phyloP scores from a whole-genome alignment of 1,140 invertebrate species.

The Aphelinus atriplicis region DNA sequence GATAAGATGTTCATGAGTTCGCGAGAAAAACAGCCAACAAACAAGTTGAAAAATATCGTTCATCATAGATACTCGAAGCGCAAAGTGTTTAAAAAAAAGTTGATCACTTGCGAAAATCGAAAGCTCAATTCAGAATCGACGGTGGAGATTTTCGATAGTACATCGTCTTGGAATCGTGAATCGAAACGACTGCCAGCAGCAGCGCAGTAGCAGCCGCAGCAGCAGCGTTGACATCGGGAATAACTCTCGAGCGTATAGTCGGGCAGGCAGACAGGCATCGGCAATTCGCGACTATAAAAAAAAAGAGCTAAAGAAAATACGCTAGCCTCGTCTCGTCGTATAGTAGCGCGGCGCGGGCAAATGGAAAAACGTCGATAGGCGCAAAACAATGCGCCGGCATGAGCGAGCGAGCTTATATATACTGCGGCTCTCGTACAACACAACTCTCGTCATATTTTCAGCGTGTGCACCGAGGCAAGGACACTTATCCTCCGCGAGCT shows the following conservation, averaged over 20 bases:
- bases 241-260: not conserved
- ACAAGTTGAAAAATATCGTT: too few relatives aligned
- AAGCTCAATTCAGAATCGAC: too few relatives aligned
- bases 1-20: too few relatives aligned
- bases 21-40: too few relatives aligned
- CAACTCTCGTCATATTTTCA: not conserved
- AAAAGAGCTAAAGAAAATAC: not conserved
- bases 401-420: not conserved
- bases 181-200: not conserved
- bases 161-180: too few relatives aligned
- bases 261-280: not conserved
- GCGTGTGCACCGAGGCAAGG: not conserved
- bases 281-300: not conserved
- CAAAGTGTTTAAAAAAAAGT: too few relatives aligned
- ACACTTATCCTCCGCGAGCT: not conserved
- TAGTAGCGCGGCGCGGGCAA: not conserved
- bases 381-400: conserved; percentile 5
- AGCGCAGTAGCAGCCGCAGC: not conserved
- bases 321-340: too few relatives aligned
- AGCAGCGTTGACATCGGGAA: not conserved
- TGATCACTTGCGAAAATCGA: too few relatives aligned
- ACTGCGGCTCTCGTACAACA: too few relatives aligned
- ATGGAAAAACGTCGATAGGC: conserved; percentile 19
- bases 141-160: too few relatives aligned
- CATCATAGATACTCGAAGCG: too few relatives aligned